Base-by-base conservation (phyloP, 2,797 vertebrate species). In the Danio jaintianensis region DNA sequence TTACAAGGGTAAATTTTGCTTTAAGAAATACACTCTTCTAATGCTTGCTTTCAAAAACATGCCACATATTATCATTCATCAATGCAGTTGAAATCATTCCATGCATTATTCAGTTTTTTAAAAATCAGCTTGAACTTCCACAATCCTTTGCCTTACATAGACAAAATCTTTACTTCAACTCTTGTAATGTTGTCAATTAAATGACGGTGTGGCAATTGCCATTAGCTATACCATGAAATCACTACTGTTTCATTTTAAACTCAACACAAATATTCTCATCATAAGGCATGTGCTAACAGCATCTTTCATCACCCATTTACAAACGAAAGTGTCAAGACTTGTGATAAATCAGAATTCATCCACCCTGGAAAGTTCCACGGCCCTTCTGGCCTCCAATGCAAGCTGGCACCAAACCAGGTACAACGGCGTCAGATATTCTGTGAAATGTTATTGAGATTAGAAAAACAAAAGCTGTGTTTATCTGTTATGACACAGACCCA, bases 361-460 rank as follows among this genome's bases (percentile, higher is more conserved):
- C 64, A 43, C 50, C 67, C 53, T 56, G 61, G 78, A 80, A 79
- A 84, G 78, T 84, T 84, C 70, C 59, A 81, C 38, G 5, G 7
- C 62, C 73, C 7, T 55, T 43, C 47, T 45, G 73, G 72, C 18
- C 59, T 71, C 50, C 73, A 42, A 36, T 81, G 74, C 62, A 80
- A 45, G 22, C 71, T 83, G 83, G 70, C 78, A 48, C 20, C 52
- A 62, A 22, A 61, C 80, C 81, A 78, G 80, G 55, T 61, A 43
- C 61, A 58, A 47, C 64, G 67, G 64, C 78, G 45, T 78, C 62
- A 77, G 62, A 84, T 81, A 82, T 75, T 75, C 62, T 36, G 38
- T 75, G 59, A 75, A 84, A 83, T 84, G 81, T 59, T 42, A 53
- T 53, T 75, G 61, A 69, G 85, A 79, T 81, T 86, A 83, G 40